Evolutionary conservation across 1,140 invertebrate genomes (phyloP).

Genomic region (Schlechtendalia chinensis): DNA sequence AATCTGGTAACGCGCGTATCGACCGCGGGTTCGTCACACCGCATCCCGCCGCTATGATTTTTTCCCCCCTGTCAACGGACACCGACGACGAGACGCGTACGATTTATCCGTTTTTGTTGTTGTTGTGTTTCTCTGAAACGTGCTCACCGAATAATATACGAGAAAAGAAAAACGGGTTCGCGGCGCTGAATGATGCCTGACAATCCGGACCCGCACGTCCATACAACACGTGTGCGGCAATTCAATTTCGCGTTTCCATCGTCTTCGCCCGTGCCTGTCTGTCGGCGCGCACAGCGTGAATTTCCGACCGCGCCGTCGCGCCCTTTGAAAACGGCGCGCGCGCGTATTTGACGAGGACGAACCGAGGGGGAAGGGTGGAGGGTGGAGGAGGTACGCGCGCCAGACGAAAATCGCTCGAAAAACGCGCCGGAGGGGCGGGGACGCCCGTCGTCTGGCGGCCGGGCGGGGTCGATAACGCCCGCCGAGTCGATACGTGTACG

Average conservation of each 20-base stretch:
- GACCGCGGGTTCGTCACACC: no score
- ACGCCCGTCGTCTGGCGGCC: slow-evolving; percentile 23
- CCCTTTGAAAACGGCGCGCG: no score
- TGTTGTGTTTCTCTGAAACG: no score
- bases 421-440: slow-evolving; percentile 16
- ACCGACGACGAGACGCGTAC: no score
- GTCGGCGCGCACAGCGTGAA: background rate
- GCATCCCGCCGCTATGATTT: no score
- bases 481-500: background rate
- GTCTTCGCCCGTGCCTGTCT: background rate
- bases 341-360: background rate
- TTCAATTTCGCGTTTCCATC: background rate
- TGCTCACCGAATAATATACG: no score
- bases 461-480: slow-evolving; percentile 16
- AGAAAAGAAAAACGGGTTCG: no score
- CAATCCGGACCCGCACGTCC: no score
- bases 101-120: no score
- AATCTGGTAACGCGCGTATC: no score
- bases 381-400: background rate
- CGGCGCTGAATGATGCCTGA: no score
- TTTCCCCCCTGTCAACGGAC: no score
- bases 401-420: slow-evolving; percentile 4
- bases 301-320: background rate
- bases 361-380: background rate
- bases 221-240: background rate